Conservation (phyloP, 2,888 invertebrate species). For the Calameuta pallipes region DNA sequence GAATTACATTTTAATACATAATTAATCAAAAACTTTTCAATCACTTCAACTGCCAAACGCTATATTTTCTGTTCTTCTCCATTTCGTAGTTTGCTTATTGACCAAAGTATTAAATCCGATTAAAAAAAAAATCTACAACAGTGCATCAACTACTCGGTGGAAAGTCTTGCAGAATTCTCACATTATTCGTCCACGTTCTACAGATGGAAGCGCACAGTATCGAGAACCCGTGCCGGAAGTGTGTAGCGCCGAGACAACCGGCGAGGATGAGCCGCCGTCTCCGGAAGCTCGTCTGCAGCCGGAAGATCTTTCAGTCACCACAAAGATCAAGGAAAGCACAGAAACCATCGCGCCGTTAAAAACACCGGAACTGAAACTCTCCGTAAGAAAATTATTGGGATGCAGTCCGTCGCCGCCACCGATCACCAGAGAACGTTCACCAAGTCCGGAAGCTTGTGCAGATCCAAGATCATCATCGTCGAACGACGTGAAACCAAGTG, state of each 20-base stretch:
- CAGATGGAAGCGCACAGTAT: conserved; percentile 34
- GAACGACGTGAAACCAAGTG: neutral
- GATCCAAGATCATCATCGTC: conserved; percentile 11
- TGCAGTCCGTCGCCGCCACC: conserved; percentile 57
- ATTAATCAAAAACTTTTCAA: neutral
- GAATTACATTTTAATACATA: neutral
- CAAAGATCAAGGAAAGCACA: conserved; percentile 36
- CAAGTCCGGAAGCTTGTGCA: conserved; percentile 32
- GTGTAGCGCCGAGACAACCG: conserved; percentile 26
- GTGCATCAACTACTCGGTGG: neutral
- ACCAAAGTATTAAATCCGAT: neutral
- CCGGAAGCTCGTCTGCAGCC: conserved; percentile 55
- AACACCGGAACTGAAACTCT: conserved; percentile 57
- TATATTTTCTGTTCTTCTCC: neutral
- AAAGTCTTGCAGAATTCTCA: neutral
- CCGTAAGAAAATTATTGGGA: conserved; percentile 57
- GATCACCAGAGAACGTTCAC: conserved; percentile 37
- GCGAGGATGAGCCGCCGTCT: conserved; percentile 43
- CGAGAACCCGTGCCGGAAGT: conserved; percentile 27
- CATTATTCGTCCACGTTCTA: conserved; percentile 8
- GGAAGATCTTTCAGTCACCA: conserved; percentile 55
- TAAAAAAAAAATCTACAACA: neutral
- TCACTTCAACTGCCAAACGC: neutral
- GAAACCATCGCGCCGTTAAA: conserved; percentile 27
- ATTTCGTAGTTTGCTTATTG: neutral